Percentiles rank a stretch among this genome's conserved stretches.
phyloP scores from a whole-genome alignment of 2,888 invertebrate species.

The Epistrophe grossulariae region DNA sequence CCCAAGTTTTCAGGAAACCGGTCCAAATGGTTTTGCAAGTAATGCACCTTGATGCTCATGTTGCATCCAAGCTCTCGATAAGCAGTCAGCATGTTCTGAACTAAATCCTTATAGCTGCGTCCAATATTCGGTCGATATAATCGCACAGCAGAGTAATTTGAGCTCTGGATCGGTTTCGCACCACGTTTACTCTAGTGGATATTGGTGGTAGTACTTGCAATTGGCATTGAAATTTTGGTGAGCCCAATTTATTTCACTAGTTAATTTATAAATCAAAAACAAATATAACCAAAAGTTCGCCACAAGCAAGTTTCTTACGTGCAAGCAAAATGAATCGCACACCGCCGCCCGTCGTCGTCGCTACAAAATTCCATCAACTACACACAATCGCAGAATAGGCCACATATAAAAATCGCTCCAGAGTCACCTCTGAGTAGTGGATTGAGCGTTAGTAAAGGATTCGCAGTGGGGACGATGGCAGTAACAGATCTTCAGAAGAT shows the following conservation, averaged over 20 bases:
- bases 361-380: neutral
- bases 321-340: neutral
- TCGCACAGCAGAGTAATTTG: too few relatives aligned
- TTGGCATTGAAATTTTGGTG: neutral
- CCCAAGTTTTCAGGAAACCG: too few relatives aligned
- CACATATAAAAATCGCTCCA: constrained; percentile 5
- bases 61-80: too few relatives aligned
- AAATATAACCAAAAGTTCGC: neutral
- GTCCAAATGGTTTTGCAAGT: too few relatives aligned
- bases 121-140: too few relatives aligned
- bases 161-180: too few relatives aligned
- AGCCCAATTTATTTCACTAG: neutral
- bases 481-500: neutral
- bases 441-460: neutral
- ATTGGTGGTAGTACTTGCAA: neutral
- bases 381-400: neutral
- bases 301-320: neutral
- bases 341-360: neutral
- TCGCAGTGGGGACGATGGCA: neutral
- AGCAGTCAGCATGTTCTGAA: too few relatives aligned
- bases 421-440: neutral
- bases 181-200: too few relatives aligned
- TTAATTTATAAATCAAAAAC: neutral
- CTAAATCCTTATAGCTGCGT: too few relatives aligned
- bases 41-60: too few relatives aligned